Conservation (phyloP, 1,140 invertebrate genomes). For the Pogonomyrmex barbatus region DNA sequence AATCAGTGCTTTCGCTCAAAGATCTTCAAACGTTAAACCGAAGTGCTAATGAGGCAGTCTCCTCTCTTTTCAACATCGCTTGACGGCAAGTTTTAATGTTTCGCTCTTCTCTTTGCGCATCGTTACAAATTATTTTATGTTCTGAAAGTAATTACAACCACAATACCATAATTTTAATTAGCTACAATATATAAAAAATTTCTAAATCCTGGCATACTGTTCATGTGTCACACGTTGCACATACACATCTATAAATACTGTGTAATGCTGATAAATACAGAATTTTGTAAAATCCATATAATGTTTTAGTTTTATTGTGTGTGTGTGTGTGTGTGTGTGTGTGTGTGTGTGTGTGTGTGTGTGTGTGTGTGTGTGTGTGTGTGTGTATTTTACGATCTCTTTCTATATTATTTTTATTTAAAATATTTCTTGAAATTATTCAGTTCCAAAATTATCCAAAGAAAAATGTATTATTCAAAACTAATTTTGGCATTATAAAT, state of each 20-base stretch:
- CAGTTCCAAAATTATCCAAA: not conserved
- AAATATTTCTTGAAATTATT: not conserved
- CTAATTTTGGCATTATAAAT: not conserved
- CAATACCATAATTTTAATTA: slow-evolving; percentile 31
- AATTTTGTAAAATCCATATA: not conserved
- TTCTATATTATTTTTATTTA: not conserved
- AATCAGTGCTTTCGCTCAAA: slow-evolving; percentile 1
- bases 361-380: too few relatives aligned
- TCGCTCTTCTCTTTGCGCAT: not conserved
- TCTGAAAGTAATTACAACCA: slow-evolving; percentile 63
- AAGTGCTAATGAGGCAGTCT: slow-evolving; percentile 48
- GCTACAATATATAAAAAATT: slow-evolving; percentile 12
- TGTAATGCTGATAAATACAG: not conserved
- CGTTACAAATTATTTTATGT: slow-evolving; percentile 40
- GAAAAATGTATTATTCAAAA: not conserved
- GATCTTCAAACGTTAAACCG: slow-evolving; percentile 26
- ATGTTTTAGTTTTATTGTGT: not conserved
- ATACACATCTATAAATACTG: not conserved
- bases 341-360: too few relatives aligned
- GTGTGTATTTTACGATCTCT: not conserved
- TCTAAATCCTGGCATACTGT: not conserved
- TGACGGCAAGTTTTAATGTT: slow-evolving; percentile 47
- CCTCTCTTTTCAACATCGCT: slow-evolving; percentile 19
- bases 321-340: too few relatives aligned
- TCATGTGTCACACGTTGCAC: not conserved